Evolutionary conservation across 2,113 vertebrate species (phyloP).

Genomic region (Emydocephalus ijimae): DNA sequence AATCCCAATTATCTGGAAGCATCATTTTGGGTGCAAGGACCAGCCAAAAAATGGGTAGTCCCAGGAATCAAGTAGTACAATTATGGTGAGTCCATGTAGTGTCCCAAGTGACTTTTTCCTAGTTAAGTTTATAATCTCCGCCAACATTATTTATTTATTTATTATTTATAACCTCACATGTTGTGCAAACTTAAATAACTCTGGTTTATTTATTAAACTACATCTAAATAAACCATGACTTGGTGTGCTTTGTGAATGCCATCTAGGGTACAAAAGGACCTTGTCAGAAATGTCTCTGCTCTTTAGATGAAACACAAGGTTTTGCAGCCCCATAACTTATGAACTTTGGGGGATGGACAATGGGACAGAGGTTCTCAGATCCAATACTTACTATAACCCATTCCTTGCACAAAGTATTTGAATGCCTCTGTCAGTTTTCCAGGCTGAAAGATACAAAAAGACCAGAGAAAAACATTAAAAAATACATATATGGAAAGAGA

Average conservation of each 20-base stretch:
- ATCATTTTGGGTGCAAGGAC: not conserved
- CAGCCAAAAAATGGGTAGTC: not conserved
- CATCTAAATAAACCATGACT: not conserved
- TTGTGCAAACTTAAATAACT: not conserved
- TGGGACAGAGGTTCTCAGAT: not conserved
- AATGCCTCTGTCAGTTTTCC: constrained; percentile 87
- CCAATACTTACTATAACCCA: constrained; percentile 84
- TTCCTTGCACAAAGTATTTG: constrained; percentile 90
- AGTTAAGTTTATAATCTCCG: not conserved
- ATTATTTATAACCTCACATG: not conserved
- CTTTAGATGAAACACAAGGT: not conserved
- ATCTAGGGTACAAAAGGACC: too few species aligned
- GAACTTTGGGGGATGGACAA: not conserved
- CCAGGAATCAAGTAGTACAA: not conserved
- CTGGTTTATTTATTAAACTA: not conserved
- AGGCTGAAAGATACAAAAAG: constrained; percentile 41
- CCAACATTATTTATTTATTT: not conserved
- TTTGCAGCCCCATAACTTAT: not conserved
- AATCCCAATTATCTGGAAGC: not conserved
- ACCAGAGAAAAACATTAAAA: not conserved
- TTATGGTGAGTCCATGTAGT: not conserved
- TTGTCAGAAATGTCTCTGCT: not conserved
- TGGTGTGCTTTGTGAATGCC: not conserved
- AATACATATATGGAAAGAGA: not conserved
- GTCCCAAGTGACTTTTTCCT: not conserved